A percentile compares a stretch with the other conserved stretches of the same genome.
Conservation (phyloP, 1,140 invertebrate species). For the Drosophila lini region DNA sequence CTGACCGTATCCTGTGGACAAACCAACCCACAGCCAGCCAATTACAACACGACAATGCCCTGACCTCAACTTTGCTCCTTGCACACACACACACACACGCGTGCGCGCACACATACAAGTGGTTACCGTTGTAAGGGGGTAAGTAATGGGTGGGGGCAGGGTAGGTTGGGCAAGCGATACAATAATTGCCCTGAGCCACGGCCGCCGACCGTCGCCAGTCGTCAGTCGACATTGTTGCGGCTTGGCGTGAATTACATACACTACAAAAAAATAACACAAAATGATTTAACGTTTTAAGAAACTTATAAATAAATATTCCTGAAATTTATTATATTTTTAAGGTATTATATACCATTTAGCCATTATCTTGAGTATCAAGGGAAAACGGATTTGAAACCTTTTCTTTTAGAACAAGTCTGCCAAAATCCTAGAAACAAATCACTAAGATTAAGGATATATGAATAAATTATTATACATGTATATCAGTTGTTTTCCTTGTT, state of each 20-base stretch:
- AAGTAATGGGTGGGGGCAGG: slow-evolving; percentile 19
- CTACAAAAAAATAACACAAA: slow-evolving; percentile 27
- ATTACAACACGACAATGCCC: slow-evolving; percentile 46
- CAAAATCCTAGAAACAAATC: too few relatives aligned
- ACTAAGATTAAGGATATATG: too few relatives aligned
- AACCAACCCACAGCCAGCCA: slow-evolving; percentile 27
- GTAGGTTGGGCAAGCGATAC: slow-evolving; percentile 66
- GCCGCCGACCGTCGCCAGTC: slow-evolving; percentile 41
- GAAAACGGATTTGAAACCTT: neutral
- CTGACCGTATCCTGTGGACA: slow-evolving; percentile 29
- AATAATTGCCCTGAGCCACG: slow-evolving; percentile 78
- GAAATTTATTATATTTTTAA: neutral
- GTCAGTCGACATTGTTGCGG: slow-evolving; percentile 71
- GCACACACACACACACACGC: slow-evolving; percentile 14
- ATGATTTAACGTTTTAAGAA: neutral
- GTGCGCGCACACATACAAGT: slow-evolving; percentile 10
- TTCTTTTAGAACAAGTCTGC: too few relatives aligned
- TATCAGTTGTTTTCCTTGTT: neutral
- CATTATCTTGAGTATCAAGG: too few relatives aligned
- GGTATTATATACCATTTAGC: neutral
- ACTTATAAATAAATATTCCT: neutral
- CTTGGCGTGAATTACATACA: slow-evolving; percentile 64
- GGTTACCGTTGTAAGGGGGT: slow-evolving; percentile 33
- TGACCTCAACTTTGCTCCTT: slow-evolving; percentile 42
- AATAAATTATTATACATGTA: too few relatives aligned